Base-by-base conservation (phyloP, 1,140 invertebrate species). In the Popillia japonica region DNA sequence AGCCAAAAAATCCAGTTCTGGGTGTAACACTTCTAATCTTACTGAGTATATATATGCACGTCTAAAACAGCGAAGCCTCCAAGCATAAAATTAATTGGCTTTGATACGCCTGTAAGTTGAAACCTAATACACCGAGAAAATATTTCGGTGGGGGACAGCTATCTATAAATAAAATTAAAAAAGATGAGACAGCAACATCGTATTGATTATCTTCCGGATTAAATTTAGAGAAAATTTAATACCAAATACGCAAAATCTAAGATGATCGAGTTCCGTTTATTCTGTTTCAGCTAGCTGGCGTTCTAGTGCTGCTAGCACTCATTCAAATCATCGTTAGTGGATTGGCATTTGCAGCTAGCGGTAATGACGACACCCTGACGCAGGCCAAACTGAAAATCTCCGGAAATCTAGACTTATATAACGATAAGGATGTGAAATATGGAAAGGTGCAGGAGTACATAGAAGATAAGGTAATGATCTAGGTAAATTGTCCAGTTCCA, bases 391-490 rank as follows among this genome's bases (percentile, higher is more conserved):
- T 27, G 20, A 68, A 68, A 34, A 68, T 68, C 22, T 23, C 22
- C 61, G 22, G 7, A 9, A 68, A 68, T 34, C 11, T 68, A 14
- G 7, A 4, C 1, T 1, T 10, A 27, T 68, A 68, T 22, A 8
- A 6, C 1, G 61, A 68, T 23, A 23, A 8, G 7, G 7, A 68
- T 3, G 3, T 10, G 8, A 68, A 68, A 68, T 68, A 68, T 14
- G 7, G 22, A 22, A 22, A 68, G 61, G 20, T 68, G 11, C 61
- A 68, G 9, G 22, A 27, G 8, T 68, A 68, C 22, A 6, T 68
- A 34, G 61, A 68, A 34, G 61, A 68, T 22, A 68, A 68, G 61
- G 61, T 68, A 68, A 68, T 68, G 27, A 9, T 68, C 11, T 68
- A 23, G 61, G 61, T 27, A 55, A 55, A 55, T 55, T 17, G 11